A percentile compares a stretch with the other conserved stretches of the same genome.
Conservation (phyloP, 2,888 invertebrate species). For the Hirtodrosophila alboralis region DNA sequence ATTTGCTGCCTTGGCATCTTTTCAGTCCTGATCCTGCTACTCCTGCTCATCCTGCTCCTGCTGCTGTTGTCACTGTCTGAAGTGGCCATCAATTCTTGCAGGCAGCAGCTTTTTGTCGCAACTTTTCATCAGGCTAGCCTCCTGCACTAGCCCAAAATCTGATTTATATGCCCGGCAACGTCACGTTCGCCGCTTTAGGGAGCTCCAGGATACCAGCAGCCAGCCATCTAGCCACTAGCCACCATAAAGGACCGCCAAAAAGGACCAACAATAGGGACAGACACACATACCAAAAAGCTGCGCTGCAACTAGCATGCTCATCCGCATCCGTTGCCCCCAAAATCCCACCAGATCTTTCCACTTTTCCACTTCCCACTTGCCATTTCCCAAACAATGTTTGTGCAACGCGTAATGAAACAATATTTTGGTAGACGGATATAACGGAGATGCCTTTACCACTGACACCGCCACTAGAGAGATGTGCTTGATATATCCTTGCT, state of each 20-base stretch:
- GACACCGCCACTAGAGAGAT: too few relatives aligned
- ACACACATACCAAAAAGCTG: too few relatives aligned
- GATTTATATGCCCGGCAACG: conserved; percentile 76
- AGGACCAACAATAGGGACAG: conserved; percentile 10
- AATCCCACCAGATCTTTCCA: neutral
- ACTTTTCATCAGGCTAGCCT: conserved; percentile 51
- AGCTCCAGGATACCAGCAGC: conserved; percentile 7
- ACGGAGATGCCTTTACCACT: neutral
- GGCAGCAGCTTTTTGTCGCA: conserved; percentile 56
- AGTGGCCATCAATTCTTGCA: conserved; percentile 73
- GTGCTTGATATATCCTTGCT: too few relatives aligned
- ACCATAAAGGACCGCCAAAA: conserved; percentile 10
- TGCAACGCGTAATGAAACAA: conserved; percentile 73
- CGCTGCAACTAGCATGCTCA: conserved; percentile 10
- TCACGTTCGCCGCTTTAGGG: conserved; percentile 41
- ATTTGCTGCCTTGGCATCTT: conserved; percentile 53
- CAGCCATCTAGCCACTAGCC: too few relatives aligned
- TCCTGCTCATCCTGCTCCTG: conserved; percentile 11
- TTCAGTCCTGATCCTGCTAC: conserved; percentile 4
- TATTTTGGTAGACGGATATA: conserved; percentile 61
- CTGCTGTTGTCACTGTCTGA: conserved; percentile 65
- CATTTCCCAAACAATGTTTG: conserved; percentile 59
- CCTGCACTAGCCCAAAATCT: conserved; percentile 63
- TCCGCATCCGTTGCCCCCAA: conserved; percentile 13
- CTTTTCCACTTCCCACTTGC: conserved; percentile 7